Evolutionary conservation across 2,888 invertebrate genomes (phyloP).

Genomic region (Anarsia innoxiella): DNA sequence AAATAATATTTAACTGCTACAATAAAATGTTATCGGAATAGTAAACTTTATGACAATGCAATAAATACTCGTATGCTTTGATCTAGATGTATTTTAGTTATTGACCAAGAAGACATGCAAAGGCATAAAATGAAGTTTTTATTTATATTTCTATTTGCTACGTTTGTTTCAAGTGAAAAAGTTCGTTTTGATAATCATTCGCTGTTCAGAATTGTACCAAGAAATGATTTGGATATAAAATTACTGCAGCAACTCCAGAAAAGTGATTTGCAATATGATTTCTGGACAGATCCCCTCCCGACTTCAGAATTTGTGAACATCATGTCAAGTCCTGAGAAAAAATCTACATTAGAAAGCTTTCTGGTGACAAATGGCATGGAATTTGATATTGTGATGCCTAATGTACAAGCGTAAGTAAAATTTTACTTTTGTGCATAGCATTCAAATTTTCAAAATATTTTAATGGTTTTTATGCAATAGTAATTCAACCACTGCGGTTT

Average conservation of each 20-base stretch:
- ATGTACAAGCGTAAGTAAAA: conserved; percentile 3
- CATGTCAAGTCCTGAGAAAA: conserved; percentile 54
- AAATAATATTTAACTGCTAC: no score
- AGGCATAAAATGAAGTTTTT: no score
- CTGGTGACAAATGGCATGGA: conserved; percentile 32
- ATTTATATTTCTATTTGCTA: no score
- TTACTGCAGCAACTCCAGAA: conserved; percentile 61
- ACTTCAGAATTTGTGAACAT: conserved; percentile 48
- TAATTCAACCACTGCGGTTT: no score
- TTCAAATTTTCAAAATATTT: not conserved
- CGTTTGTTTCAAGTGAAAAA: conserved; percentile 35
- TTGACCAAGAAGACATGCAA: no score
- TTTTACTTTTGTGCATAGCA: not conserved
- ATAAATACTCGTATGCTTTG: no score
- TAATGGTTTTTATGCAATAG: no score
- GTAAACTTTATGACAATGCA: no score
- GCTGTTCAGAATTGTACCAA: conserved; percentile 73
- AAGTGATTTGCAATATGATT: conserved; percentile 53
- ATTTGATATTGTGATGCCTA: not conserved
- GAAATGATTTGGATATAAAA: conserved; percentile 57
- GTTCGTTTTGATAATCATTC: conserved; percentile 52
- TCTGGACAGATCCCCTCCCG: conserved; percentile 50
- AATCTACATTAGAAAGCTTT: conserved; percentile 39
- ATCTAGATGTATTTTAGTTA: no score
- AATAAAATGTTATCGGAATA: no score